A percentile compares a stretch with the other conserved stretches of the same genome.
These are phyloP conservation scores for Ectemnius cavifrons DNA, from an alignment of 2,888 invertebrate genomes.

Conservation along the genomic window DNA sequence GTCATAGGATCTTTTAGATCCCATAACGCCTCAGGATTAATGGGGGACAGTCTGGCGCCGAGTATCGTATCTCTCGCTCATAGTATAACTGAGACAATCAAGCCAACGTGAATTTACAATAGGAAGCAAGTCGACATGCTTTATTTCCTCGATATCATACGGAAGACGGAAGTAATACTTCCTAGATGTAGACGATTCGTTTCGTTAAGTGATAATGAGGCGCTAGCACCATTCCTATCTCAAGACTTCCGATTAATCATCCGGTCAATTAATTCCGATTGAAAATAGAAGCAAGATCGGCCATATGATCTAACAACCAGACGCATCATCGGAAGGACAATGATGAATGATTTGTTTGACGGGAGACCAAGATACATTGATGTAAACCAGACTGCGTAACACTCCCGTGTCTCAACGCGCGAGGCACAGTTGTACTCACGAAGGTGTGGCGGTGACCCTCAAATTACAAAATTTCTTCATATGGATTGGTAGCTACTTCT, in stretches of 20 bases:
- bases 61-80: not conserved
- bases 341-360: slow-evolving; percentile 35
- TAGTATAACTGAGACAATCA: not conserved
- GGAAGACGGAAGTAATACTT: too few relatives aligned
- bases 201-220: too few relatives aligned
- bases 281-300: too few relatives aligned
- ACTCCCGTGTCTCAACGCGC: not conserved
- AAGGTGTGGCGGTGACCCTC: slow-evolving; percentile 6
- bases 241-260: slow-evolving; percentile 4
- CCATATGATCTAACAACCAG: too few relatives aligned
- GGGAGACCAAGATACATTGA: slow-evolving; percentile 7
- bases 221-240: not conserved
- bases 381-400: slow-evolving; percentile 11
- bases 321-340: not conserved
- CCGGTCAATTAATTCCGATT: slow-evolving; percentile 5
- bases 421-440: slow-evolving; percentile 4
- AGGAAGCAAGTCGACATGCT: too few relatives aligned
- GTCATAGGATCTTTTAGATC: too few relatives aligned
- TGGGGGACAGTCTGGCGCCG: too few relatives aligned
- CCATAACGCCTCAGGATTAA: too few relatives aligned
- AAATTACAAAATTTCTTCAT: slow-evolving; percentile 21
- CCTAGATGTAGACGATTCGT: too few relatives aligned
- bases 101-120: not conserved
- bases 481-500: not conserved
- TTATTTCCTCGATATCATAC: too few relatives aligned